phyloP scores from a whole-genome alignment of 2,888 invertebrate genomes.

The Subacronicta megacephala region DNA sequence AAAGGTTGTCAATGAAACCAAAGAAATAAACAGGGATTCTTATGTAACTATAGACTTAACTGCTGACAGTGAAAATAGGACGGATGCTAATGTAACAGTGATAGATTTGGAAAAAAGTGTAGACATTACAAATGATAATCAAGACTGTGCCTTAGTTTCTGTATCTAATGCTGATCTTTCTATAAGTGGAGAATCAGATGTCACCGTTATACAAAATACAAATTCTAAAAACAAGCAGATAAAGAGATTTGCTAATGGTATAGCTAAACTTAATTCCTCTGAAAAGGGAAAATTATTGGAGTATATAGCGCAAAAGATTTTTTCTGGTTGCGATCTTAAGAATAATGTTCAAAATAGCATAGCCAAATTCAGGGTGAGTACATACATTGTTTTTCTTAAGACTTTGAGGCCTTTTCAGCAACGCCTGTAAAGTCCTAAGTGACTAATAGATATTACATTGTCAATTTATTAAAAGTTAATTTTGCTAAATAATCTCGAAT shows the following conservation, averaged over 20 bases:
- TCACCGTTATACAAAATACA: constrained; percentile 69
- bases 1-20: constrained; percentile 64
- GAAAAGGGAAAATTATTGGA: constrained; percentile 75
- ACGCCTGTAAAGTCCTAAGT: no score
- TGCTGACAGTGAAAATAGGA: constrained; percentile 48
- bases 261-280: constrained; percentile 69
- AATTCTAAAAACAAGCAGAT: constrained; percentile 56
- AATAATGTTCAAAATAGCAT: constrained; percentile 49
- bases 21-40: constrained; percentile 71
- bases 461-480: no score
- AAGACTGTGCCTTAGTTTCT: constrained; percentile 68
- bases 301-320: constrained; percentile 75
- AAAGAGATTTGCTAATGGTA: constrained; percentile 70
- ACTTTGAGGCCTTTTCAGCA: no score
- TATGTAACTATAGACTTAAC: constrained; percentile 83
- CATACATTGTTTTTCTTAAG: no score
- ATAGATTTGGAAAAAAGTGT: constrained; percentile 67
- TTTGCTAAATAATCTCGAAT: no score
- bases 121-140: constrained; percentile 46
- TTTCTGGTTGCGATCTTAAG: constrained; percentile 71
- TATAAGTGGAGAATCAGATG: constrained; percentile 79
- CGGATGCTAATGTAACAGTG: constrained; percentile 33
- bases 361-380: constrained; percentile 63
- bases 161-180: constrained; percentile 62
- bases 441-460: no score